These are phyloP conservation scores for Orthosia cruda DNA, from an alignment of 2,888 invertebrate genomes.

Conservation along the genomic window DNA sequence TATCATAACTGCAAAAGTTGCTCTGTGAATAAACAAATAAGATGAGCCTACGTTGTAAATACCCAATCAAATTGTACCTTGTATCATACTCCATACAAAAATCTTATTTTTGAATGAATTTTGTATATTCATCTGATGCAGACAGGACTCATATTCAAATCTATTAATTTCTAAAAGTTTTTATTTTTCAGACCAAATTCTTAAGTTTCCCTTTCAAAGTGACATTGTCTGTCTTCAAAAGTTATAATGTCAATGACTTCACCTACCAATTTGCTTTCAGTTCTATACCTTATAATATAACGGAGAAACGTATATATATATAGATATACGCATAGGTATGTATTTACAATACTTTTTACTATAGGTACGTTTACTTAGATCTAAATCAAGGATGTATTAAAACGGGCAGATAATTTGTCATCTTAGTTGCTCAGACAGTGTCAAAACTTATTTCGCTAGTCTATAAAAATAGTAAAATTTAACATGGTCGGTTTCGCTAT, in stretches of 20 bases:
- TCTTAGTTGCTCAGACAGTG: slow-evolving; percentile 51
- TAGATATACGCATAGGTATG: background rate
- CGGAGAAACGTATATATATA: background rate
- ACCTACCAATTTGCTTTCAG: background rate
- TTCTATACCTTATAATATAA: background rate
- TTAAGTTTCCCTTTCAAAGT: background rate
- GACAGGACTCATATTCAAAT: background rate
- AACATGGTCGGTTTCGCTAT: slow-evolving; percentile 86
- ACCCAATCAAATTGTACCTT: slow-evolving; percentile 17
- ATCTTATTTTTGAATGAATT: background rate
- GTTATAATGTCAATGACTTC: slow-evolving; percentile 4
- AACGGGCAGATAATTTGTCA: slow-evolving; percentile 55
- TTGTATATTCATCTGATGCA: background rate
- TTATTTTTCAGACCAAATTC: background rate
- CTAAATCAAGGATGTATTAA: background rate
- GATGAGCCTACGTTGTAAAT: background rate
- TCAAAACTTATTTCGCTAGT: slow-evolving; percentile 74
- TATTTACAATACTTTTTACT: background rate
- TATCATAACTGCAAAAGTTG: slow-evolving; percentile 14
- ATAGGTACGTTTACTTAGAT: background rate
- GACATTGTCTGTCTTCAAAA: background rate
- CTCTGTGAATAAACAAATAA: slow-evolving; percentile 18
- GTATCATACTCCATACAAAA: background rate
- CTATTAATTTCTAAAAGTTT: background rate
- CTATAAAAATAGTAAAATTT: slow-evolving; percentile 84